These are phyloP conservation scores for Trematomus bernacchii DNA, from an alignment of 2,797 vertebrate genomes.

Conservation along the genomic window DNA sequence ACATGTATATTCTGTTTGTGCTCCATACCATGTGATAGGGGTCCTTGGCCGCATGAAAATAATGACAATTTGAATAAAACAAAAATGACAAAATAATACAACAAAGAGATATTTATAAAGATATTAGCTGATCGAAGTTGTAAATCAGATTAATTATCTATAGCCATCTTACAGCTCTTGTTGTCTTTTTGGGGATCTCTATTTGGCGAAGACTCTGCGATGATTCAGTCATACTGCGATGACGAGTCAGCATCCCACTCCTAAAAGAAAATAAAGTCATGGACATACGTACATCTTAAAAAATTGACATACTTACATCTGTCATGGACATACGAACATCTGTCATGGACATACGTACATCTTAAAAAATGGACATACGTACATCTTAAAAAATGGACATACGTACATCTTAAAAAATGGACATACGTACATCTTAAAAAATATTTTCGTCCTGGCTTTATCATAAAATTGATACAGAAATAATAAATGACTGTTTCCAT, in stretches of 20 bases:
- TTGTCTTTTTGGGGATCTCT: slow-evolving; percentile 89
- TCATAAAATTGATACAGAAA: background rate
- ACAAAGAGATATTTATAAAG: background rate
- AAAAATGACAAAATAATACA: too few relatives aligned
- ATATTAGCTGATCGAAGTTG: background rate
- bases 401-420: too few relatives aligned
- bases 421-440: background rate
- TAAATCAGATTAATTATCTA: background rate
- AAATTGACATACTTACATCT: too few relatives aligned
- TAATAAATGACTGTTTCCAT: background rate
- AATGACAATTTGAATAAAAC: too few relatives aligned
- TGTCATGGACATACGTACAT: background rate
- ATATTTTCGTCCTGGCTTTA: background rate
- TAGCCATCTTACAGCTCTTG: slow-evolving; percentile 84
- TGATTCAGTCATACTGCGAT: slow-evolving; percentile 93
- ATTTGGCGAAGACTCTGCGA: slow-evolving; percentile 94
- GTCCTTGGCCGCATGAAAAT: too few relatives aligned
- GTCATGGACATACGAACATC: too few relatives aligned
- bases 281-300: background rate
- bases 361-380: too few relatives aligned
- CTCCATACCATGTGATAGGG: too few relatives aligned
- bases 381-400: too few relatives aligned
- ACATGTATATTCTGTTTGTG: too few relatives aligned
- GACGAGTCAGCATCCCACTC: slow-evolving; percentile 89
- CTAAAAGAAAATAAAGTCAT: slow-evolving; percentile 67